Evolutionary conservation across 2,797 vertebrate genomes (phyloP), one percentile per base, ranked within the genome.

Genomic region (Parauchenoglanis punctatus): DNA sequence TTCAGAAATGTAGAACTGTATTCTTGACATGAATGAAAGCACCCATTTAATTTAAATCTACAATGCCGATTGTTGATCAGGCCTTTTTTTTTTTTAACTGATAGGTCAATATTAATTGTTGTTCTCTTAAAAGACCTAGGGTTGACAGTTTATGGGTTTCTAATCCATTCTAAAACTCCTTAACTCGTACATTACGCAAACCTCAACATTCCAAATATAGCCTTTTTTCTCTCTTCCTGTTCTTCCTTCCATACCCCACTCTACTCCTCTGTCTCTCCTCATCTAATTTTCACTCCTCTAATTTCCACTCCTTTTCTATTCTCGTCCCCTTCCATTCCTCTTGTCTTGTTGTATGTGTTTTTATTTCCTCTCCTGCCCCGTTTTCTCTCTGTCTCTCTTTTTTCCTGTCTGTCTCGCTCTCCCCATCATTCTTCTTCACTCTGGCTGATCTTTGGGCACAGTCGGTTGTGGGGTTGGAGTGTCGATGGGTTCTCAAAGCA

Each of bases 401-500:
- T 78, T 11, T 91, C 87, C 92, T 90, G 91, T 92, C 83, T 89
- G 65, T 91, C 72, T 92, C 49, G 89, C 90, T 92, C 88, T 89
- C 72, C 87, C 90, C 88, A 87, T 93, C 75, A 90, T 84, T 93
- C 90, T 94, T 89, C 89, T 88, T 85, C 56, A 87, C 92, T 94
- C 96, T 94, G 93, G 94, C 95, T 90, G 83, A 87, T 91, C 93
- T 94, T 92, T 94, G 93, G 93, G 95, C 94, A 94, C 97, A 98
- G 98, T 97, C 97, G 97, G 95, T 96, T 98, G 92, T 99, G 98
- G 98, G 98, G 97, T 95, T 99, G 98, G 98, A 97, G 97, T 96
- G 97, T 97, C 93, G 97, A 99, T 89, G 97, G 97, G 95, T 95
- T 97, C 89, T 96, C 96, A 96, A 99, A 99, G 96, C 97, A 97